A percentile compares a stretch with the other conserved stretches of the same genome.
These are phyloP conservation scores for Gallinago solitaria DNA, from an alignment of 2,797 vertebrate genomes.

Conservation along the genomic window DNA sequence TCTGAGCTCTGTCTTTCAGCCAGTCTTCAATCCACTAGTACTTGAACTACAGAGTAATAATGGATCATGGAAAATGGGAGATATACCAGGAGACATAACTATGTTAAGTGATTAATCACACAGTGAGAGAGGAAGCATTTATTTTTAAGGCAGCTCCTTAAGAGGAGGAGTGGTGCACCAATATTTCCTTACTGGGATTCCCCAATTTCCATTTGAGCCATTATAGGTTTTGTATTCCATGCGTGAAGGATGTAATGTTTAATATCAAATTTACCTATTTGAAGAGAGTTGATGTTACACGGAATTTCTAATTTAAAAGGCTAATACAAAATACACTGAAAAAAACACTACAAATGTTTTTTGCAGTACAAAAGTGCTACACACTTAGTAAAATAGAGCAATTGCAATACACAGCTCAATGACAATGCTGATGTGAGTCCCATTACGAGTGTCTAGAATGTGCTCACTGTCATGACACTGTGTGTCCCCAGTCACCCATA, in stretches of 20 bases:
- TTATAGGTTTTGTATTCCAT: neutral
- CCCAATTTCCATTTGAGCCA: neutral
- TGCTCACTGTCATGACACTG: accelerated
- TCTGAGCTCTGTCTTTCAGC: too few species aligned
- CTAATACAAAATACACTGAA: neutral
- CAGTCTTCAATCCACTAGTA: neutral
- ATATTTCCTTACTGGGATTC: neutral
- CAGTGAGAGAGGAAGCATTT: neutral
- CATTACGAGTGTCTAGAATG: neutral
- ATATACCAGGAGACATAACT: neutral
- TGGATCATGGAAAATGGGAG: neutral
- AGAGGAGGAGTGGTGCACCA: neutral
- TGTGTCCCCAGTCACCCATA: neutral
- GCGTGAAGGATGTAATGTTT: neutral
- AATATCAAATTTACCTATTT: neutral
- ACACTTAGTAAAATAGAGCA: neutral
- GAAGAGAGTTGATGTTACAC: neutral
- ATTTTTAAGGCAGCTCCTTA: neutral
- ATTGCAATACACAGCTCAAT: neutral
- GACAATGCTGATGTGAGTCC: neutral
- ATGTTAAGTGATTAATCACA: neutral
- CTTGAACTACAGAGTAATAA: neutral
- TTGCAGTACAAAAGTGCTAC: too few species aligned
- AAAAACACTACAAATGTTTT: neutral
- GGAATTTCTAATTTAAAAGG: neutral